Base-by-base conservation (phyloP, 2,888 invertebrate genomes). In the Epirrhoe tristata region DNA sequence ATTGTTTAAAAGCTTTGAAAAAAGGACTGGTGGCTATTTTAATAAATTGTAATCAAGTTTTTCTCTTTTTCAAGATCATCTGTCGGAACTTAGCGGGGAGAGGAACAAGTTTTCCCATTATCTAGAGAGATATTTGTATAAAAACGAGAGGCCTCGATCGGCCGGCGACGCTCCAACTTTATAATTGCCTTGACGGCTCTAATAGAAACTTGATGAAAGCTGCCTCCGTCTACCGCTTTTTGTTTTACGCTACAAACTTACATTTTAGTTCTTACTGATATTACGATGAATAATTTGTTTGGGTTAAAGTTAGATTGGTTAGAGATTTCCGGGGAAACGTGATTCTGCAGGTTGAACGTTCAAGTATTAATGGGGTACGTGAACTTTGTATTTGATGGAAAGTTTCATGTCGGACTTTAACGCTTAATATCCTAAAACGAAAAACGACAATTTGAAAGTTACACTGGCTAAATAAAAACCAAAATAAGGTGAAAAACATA, bases 141-240 rank as follows among this genome's bases (percentile, higher is more conserved):
- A 91, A 89, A 90, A 90, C 81, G 86, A 78, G 81, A 80, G 78
- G 74, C 76, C 75, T 81, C 81, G 85, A 88, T 88, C 78, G 76
- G 69, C 80, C 80, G 71, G 71, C 67, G 64, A 59, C 69, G 70
- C 70, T 75, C 74, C 88, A 90, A 91, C 89, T 91, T 91, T 89
- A 82, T 93, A 93, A 93, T 93, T 92, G 90, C 85, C 88, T 92
- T 87, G 91, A 87, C 89, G 89, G 85, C 79, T 84, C 81, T 91
- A 91, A 92, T 90, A 85, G 86, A 90, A 91, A 91, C 88, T 91
- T 90, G 89, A 91, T 90, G 91, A 88, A 90, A 90, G 89, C 88
- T 89, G 88, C 89, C 91, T 79, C 73, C 71, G 79, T 80, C 85
- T 81, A 82, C 82, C 80, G 83, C 86, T 85, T 85, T 89, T 89